phyloP scores from a whole-genome alignment of 2,888 invertebrate genomes.

The Pilophorus perplexus region DNA sequence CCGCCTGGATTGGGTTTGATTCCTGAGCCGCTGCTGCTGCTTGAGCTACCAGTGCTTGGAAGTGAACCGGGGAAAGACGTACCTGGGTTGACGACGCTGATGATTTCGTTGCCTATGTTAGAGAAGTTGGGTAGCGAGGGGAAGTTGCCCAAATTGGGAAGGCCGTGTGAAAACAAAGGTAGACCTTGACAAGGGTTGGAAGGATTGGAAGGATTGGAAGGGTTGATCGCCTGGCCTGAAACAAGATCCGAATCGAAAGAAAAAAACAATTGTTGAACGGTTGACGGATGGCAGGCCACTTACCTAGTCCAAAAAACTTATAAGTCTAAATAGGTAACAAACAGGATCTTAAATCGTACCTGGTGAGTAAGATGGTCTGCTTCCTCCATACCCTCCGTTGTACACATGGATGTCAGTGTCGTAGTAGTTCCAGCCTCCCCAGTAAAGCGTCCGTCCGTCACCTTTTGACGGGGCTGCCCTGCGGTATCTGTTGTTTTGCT shows the following conservation, averaged over 20 bases:
- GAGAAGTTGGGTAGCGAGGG: conserved; percentile 4
- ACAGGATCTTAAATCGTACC: too few relatives aligned
- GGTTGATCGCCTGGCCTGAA: conserved; percentile 5
- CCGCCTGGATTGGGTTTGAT: neutral
- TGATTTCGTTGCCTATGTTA: conserved; percentile 28
- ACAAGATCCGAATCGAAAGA: too few relatives aligned
- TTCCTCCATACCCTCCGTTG: conserved; percentile 32
- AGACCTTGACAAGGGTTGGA: conserved; percentile 21
- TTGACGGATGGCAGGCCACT: neutral
- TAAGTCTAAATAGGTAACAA: too few relatives aligned
- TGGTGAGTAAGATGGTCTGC: conserved; percentile 20
- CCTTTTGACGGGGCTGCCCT: neutral
- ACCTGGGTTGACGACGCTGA: conserved; percentile 11
- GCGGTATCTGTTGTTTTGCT: conserved; percentile 5
- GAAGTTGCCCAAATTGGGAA: neutral
- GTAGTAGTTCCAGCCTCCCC: conserved; percentile 38
- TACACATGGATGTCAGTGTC: conserved; percentile 38
- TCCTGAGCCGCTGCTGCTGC: conserved; percentile 19
- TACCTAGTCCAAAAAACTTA: neutral
- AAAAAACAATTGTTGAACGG: neutral
- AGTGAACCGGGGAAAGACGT: neutral
- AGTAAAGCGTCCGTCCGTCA: conserved; percentile 30
- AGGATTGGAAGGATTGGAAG: too few relatives aligned
- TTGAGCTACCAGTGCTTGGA: conserved; percentile 20
- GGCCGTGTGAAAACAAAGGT: neutral